Evolutionary conservation across 2,113 vertebrate genomes (phyloP).

Genomic region (Petromus typicus): DNA sequence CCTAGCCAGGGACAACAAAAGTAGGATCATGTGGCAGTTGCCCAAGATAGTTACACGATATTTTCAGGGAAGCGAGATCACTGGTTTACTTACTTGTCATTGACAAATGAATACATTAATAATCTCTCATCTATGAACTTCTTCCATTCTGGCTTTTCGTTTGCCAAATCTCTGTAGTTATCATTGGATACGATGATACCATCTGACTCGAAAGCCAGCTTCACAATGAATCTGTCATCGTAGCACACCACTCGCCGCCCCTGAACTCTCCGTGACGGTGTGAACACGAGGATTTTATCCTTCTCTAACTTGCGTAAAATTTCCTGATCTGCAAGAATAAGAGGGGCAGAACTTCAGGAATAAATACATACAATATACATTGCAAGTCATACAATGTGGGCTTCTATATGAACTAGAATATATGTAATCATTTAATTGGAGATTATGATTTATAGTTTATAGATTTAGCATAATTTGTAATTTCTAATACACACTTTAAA

Average conservation of each 20-base stretch:
- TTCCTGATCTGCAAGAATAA: constrained; percentile 93
- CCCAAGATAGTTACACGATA: rapidly evolving
- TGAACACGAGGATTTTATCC: constrained; percentile 98
- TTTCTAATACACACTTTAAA: neutral
- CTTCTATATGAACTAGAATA: neutral
- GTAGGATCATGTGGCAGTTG: neutral
- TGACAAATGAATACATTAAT: constrained; percentile 99
- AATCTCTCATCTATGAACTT: constrained; percentile 98
- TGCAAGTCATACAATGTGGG: neutral
- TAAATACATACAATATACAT: neutral
- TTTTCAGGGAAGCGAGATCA: neutral
- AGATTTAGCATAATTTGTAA: neutral
- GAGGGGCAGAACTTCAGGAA: constrained; percentile 20
- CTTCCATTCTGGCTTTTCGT: constrained; percentile 99
- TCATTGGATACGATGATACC: constrained; percentile 99
- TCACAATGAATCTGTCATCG: constrained; percentile 97
- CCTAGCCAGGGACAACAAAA: neutral
- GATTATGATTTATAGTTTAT: neutral
- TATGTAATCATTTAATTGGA: neutral
- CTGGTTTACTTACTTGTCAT: constrained; percentile 94
- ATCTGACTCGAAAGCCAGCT: constrained; percentile 96
- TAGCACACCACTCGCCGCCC: constrained; percentile 98
- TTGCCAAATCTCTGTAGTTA: constrained; percentile 97
- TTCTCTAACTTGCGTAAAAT: constrained; percentile 96
- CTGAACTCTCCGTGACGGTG: constrained; percentile 96